These are phyloP conservation scores for Lithophane semibrunnea DNA, from an alignment of 2,888 invertebrate species.

Conservation along the genomic window DNA sequence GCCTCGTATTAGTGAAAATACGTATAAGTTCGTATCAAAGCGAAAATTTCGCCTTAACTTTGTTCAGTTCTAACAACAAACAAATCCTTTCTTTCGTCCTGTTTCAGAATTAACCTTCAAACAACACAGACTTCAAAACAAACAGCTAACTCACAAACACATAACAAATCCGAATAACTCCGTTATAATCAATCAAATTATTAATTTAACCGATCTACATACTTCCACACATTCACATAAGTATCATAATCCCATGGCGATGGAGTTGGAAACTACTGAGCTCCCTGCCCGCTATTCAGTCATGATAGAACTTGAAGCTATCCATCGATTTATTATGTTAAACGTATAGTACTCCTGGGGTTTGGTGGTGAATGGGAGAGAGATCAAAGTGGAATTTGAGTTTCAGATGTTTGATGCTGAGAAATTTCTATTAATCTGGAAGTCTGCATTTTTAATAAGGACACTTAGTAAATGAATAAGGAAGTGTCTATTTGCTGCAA, in stretches of 20 bases:
- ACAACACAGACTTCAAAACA: slow-evolving; percentile 27
- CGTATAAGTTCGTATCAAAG: neutral
- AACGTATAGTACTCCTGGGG: slow-evolving; percentile 64
- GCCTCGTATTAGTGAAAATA: neutral
- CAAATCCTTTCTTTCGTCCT: neutral
- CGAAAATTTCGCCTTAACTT: neutral
- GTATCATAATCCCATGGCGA: slow-evolving; percentile 55
- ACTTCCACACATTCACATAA: slow-evolving; percentile 62
- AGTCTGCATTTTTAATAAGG: neutral
- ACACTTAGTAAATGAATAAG: neutral
- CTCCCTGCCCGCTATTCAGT: slow-evolving; percentile 64
- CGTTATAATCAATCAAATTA: slow-evolving; percentile 60
- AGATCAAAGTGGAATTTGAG: slow-evolving; percentile 45
- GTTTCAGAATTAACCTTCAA: neutral
- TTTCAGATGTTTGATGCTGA: slow-evolving; percentile 25
- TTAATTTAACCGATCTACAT: slow-evolving; percentile 54
- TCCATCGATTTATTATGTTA: slow-evolving; percentile 67
- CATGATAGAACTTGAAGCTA: slow-evolving; percentile 57
- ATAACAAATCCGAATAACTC: slow-evolving; percentile 23
- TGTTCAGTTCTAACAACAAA: neutral
- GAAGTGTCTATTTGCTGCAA: neutral
- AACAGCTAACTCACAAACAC: neutral
- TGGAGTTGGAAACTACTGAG: slow-evolving; percentile 61
- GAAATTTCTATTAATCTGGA: slow-evolving; percentile 21
- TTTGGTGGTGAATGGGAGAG: slow-evolving; percentile 33